Evolutionary conservation across 2,888 invertebrate species (phyloP), one percentile per base, ranked within the genome.

Genomic region (Coelogynopora nodosa): DNA sequence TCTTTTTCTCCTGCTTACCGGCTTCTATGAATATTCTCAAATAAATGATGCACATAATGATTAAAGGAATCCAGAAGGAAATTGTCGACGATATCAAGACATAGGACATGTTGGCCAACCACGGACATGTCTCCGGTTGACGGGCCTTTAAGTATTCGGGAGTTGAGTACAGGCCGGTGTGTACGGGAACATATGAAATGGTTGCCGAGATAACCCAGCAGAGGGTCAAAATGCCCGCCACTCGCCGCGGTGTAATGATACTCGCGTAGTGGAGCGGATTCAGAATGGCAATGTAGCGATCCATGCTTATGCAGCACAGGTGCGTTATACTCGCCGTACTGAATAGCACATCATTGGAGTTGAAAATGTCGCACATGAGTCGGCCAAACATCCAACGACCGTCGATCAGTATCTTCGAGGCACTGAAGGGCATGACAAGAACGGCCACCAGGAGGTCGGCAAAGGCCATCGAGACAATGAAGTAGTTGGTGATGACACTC

Each of bases 151-250:
- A n/a, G 31, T 83, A 30, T 13, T 83, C 83, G 23, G 2, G 26
- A 0, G 97, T 83, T 31, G 83, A 97, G 93, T 97, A 97, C 95
- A 97, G 96, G 28, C 96, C 97, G 93, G 95, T 94, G 92, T 97
- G 96, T 86, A 98, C 97, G 80, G 97, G 97, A 88, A 97, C 94
- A 93, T 97, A 97, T 29, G 97, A 96, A 90, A 98, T 95, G 88
- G 97, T 94, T 1, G 95, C 95, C 0, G 97, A 97, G 88, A 95
- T 95, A 27, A 96, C 92, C 97, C 97, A 98, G 84, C 96, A 97
- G 0, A 95, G 94, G 30, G 91, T 90, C 83, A 93, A 90, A 93
- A 93, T 93, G 67, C 92, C 88, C 49, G 91, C 90, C 67, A 93
- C 93, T 86, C 96, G 95, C 89, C 94, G 94, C 90, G 95, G 96